A percentile compares a stretch with the other conserved stretches of the same genome.
Evolutionary conservation across 2,888 invertebrate species (phyloP).

Genomic region (Drosophila lutescens): DNA sequence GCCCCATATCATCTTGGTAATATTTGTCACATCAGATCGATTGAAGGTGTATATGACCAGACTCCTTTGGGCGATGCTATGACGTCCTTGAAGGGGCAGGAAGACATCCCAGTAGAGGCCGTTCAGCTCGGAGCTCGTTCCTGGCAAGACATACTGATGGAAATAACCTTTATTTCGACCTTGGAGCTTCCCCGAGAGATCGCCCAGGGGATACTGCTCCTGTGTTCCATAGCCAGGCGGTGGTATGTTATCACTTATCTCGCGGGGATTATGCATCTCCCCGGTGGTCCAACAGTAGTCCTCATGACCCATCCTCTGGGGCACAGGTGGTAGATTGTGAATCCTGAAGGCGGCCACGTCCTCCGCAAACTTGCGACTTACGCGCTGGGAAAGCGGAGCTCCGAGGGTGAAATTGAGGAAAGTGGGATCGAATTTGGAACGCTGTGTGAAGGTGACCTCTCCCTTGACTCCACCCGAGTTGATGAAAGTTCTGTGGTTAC

Average conservation of each 20-base stretch:
- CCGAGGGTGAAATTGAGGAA: slow-evolving; percentile 90
- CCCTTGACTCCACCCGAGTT: slow-evolving; percentile 93
- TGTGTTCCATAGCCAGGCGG: slow-evolving; percentile 90
- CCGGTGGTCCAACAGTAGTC: slow-evolving; percentile 89
- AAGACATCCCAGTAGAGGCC: slow-evolving; percentile 93
- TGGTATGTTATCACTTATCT: slow-evolving; percentile 86
- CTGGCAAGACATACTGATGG: slow-evolving; percentile 88
- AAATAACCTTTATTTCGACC: slow-evolving; percentile 89
- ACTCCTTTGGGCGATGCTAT: slow-evolving; percentile 92
- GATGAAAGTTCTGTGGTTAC: slow-evolving; percentile 87
- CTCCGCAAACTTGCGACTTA: slow-evolving; percentile 89
- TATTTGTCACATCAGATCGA: slow-evolving; percentile 74
- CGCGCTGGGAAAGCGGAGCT: slow-evolving; percentile 88
- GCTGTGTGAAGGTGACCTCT: slow-evolving; percentile 90
- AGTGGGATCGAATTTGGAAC: slow-evolving; percentile 93
- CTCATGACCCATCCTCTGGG: slow-evolving; percentile 85
- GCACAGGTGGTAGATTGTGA: slow-evolving; percentile 89
- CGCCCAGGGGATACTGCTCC: slow-evolving; percentile 95
- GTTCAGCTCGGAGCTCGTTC: slow-evolving; percentile 89
- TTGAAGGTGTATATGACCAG: slow-evolving; percentile 84
- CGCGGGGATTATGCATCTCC: slow-evolving; percentile 90
- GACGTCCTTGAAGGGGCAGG: slow-evolving; percentile 91
- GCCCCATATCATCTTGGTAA: slow-evolving; percentile 80
- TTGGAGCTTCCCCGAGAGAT: slow-evolving; percentile 93
- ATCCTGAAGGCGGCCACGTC: slow-evolving; percentile 90